Percentiles rank a stretch among this genome's conserved stretches.
phyloP scores from a whole-genome alignment of 2,888 invertebrate species.

The Prosopocoilus inquinatus region DNA sequence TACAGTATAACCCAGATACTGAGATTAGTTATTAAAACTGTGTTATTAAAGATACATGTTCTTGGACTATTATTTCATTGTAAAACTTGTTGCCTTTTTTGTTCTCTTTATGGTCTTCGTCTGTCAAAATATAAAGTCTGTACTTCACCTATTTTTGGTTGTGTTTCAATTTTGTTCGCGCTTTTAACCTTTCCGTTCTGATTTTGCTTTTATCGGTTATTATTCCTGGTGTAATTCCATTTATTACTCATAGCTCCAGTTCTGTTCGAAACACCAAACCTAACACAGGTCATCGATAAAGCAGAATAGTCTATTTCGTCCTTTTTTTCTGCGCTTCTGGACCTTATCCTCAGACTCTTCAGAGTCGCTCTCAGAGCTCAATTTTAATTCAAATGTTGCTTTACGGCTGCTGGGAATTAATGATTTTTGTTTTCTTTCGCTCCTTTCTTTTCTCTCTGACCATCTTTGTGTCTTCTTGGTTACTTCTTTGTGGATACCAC shows the following conservation, averaged over 20 bases:
- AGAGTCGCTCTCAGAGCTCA: too few species aligned
- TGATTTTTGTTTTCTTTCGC: too few species aligned
- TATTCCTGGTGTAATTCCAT: background rate
- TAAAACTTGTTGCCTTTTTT: background rate
- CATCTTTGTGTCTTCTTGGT: too few species aligned
- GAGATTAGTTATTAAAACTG: background rate
- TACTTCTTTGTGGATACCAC: too few species aligned
- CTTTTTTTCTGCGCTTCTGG: too few species aligned
- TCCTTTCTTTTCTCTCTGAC: too few species aligned
- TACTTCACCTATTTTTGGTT: background rate
- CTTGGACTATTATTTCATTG: slow-evolving; percentile 2
- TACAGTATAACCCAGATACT: background rate
- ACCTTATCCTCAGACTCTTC: background rate
- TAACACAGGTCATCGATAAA: background rate
- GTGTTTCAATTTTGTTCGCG: background rate
- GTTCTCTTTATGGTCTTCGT: slow-evolving; percentile 1
- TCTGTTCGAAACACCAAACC: slow-evolving; percentile 1
- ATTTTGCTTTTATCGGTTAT: slow-evolving; percentile 1
- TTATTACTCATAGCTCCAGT: background rate
- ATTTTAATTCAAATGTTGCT: too few species aligned
- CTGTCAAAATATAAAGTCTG: slow-evolving; percentile 4
- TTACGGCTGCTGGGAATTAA: too few species aligned
- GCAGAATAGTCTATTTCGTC: background rate
- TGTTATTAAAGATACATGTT: too few species aligned
- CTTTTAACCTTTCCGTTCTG: background rate